Percentiles rank a stretch among this genome's conserved stretches.
phyloP scores from a whole-genome alignment of 2,113 vertebrate genomes.

The Glaucidium brasilianum region DNA sequence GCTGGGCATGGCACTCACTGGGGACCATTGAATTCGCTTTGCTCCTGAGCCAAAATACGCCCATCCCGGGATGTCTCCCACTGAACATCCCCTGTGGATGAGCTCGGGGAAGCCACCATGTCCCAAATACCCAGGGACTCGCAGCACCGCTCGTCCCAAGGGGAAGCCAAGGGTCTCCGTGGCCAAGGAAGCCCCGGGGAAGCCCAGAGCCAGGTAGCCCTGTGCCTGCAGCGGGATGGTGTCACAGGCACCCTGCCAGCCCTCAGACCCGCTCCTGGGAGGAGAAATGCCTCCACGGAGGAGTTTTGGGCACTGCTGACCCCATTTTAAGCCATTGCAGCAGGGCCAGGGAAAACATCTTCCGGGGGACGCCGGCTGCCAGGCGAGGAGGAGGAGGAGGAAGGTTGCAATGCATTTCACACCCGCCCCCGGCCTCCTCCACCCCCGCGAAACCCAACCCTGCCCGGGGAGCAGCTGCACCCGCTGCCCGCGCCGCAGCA shows the following conservation, averaged over 20 bases:
- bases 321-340: not conserved
- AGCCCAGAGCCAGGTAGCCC: not conserved
- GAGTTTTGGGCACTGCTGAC: not conserved
- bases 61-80: not conserved
- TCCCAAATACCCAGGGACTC: accelerated
- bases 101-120: not conserved
- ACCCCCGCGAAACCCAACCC: constrained; percentile 45
- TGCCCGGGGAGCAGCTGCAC: constrained; percentile 34
- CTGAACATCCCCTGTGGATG: not conserved
- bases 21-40: not conserved
- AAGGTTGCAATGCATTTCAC: constrained; percentile 52
- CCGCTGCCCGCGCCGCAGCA: not conserved
- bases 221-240: not conserved
- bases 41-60: not conserved
- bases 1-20: not conserved
- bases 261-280: not conserved
- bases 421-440: not conserved
- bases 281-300: not conserved
- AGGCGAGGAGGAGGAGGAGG: not conserved
- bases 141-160: not conserved
- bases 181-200: not conserved
- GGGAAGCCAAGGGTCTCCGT: not conserved
- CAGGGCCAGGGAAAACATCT: not conserved
- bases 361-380: not conserved
- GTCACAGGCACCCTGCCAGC: not conserved